Evolutionary conservation across 2,888 invertebrate species (phyloP).

Genomic region (Arge pagana): DNA sequence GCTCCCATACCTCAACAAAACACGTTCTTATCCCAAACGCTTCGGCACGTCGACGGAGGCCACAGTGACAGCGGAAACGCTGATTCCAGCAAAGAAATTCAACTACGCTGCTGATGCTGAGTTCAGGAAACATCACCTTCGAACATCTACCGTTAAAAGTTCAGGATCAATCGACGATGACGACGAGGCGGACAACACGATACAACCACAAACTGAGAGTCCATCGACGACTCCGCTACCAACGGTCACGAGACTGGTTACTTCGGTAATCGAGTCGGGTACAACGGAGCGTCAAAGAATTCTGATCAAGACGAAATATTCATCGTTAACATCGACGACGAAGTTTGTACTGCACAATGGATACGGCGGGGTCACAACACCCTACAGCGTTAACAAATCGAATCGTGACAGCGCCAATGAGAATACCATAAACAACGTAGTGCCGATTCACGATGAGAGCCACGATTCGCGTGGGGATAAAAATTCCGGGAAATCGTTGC

Average conservation of each 20-base stretch:
- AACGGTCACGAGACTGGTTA: slow-evolving; percentile 57
- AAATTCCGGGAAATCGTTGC: not conserved
- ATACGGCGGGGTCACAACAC: slow-evolving; percentile 18
- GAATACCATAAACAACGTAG: too few species aligned
- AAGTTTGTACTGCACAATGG: slow-evolving; percentile 44
- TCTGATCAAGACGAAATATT: slow-evolving; percentile 54
- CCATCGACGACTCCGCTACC: slow-evolving; percentile 40
- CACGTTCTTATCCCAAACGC: slow-evolving; percentile 42
- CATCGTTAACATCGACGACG: slow-evolving; percentile 48
- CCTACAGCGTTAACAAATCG: not conserved
- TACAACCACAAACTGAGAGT: slow-evolving; percentile 37
- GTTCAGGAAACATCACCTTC: slow-evolving; percentile 45
- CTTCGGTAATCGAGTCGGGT: slow-evolving; percentile 58
- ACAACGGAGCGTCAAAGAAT: slow-evolving; percentile 60
- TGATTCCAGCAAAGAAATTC: slow-evolving; percentile 53
- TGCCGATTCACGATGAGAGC: slow-evolving; percentile 19
- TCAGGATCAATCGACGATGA: slow-evolving; percentile 23
- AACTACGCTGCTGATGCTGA: slow-evolving; percentile 51
- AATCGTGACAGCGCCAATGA: not conserved
- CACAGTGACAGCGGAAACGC: slow-evolving; percentile 48
- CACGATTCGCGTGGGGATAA: slow-evolving; percentile 27
- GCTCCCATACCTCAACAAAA: slow-evolving; percentile 28
- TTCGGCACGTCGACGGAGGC: slow-evolving; percentile 37
- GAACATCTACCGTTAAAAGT: slow-evolving; percentile 36
- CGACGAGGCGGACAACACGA: slow-evolving; percentile 31